Percentiles rank a stretch among this genome's conserved stretches.
These are phyloP conservation scores for Pyrocoelia pectoralis DNA, from an alignment of 2,888 invertebrate species.

Conservation along the genomic window DNA sequence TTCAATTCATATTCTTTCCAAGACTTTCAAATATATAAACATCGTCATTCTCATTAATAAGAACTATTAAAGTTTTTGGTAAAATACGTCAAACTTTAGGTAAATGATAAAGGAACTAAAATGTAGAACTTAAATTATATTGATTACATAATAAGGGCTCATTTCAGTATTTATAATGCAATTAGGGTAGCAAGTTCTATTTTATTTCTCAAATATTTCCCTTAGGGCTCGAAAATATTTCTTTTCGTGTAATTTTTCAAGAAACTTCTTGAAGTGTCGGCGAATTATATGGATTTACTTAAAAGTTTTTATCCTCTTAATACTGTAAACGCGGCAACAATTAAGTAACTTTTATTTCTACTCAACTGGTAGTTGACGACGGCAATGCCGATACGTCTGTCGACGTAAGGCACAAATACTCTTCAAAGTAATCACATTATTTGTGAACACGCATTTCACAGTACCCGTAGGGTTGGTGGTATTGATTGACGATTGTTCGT, in stretches of 20 bases:
- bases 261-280: conserved; percentile 20
- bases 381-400: background rate
- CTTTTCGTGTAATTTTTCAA: conserved; percentile 19
- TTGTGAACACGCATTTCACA: conserved; percentile 49
- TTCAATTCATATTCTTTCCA: too few species aligned
- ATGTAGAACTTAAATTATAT: too few species aligned
- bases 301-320: conserved; percentile 18
- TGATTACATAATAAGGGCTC: too few species aligned
- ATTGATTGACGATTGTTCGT: conserved; percentile 57
- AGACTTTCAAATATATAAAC: too few species aligned
- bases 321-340: conserved; percentile 17
- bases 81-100: too few species aligned
- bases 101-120: too few species aligned
- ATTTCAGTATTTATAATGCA: too few species aligned
- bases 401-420: conserved; percentile 27
- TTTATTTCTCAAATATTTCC: background rate
- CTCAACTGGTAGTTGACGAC: conserved; percentile 14
- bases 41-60: too few species aligned
- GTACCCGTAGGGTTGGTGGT: conserved; percentile 45
- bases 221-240: conserved; percentile 10
- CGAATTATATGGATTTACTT: conserved; percentile 21
- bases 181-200: background rate
- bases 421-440: conserved; percentile 53
- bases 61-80: too few species aligned
- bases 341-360: conserved; percentile 20